phyloP scores from a whole-genome alignment of 92 coral and sea anemone species.

The Umimayanthus chanpuru region DNA sequence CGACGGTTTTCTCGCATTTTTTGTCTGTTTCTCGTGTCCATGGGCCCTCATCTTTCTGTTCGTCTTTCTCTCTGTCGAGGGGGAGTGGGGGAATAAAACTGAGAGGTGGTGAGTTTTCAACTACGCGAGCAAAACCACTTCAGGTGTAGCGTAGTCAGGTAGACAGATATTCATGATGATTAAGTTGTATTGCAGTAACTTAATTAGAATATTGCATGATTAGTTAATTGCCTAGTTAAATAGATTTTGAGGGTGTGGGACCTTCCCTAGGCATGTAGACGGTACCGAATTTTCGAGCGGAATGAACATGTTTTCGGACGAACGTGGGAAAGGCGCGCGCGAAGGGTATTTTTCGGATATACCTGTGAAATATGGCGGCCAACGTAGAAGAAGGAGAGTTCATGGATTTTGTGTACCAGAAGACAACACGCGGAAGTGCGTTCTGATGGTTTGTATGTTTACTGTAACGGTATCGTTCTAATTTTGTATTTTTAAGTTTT shows the following conservation, averaged over 20 bases:
- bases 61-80: conserved; percentile 24
- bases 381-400: neutral
- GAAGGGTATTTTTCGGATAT: no score
- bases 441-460: no score
- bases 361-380: no score
- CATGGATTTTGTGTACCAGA: neutral
- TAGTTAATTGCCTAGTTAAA: neutral
- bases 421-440: neutral
- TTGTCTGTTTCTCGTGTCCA: conserved; percentile 17
- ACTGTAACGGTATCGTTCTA: no score
- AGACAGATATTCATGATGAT: conserved; percentile 14
- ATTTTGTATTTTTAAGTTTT: neutral
- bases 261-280: neutral
- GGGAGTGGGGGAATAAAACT: conserved; percentile 33
- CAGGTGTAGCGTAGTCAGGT: no score
- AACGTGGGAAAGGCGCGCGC: no score
- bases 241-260: neutral
- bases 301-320: no score
- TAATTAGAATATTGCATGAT: neutral
- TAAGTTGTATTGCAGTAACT: neutral
- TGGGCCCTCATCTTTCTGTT: conserved; percentile 16
- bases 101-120: neutral
- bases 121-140: no score
- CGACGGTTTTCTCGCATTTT: conserved; percentile 24
- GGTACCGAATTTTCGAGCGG: no score